Evolutionary conservation across 2,797 vertebrate genomes (phyloP).

Genomic region (Xiphorhynchus erythropygius): DNA sequence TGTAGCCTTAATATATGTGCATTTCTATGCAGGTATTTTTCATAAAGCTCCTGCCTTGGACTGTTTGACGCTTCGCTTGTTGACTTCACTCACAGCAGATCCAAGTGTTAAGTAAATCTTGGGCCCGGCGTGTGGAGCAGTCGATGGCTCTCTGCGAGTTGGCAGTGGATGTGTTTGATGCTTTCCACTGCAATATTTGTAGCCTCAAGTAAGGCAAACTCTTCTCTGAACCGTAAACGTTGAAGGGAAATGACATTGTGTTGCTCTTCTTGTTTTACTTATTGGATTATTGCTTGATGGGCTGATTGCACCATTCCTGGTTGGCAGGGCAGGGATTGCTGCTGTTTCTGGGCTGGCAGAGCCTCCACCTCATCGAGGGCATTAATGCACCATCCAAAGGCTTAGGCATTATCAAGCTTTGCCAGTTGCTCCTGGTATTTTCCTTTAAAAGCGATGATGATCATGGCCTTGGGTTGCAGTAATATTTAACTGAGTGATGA

Average conservation of each 20-base stretch:
- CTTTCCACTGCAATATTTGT: fast-evolving
- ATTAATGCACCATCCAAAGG: not conserved
- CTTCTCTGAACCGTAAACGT: fast-evolving
- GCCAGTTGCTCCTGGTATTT: not conserved
- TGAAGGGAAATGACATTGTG: not conserved
- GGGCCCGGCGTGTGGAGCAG: not conserved
- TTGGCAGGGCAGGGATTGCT: fast-evolving
- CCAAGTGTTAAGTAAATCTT: fast-evolving
- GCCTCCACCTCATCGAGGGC: not conserved
- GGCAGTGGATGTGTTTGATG: fast-evolving
- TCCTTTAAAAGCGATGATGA: not conserved
- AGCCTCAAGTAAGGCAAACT: not conserved
- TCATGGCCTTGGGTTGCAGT: not conserved
- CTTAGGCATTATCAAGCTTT: not conserved
- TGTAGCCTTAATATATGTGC: conserved; percentile 65
- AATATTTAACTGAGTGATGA: fast-evolving
- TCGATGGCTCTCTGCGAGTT: not conserved
- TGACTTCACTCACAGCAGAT: not conserved
- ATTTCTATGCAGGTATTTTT: conserved; percentile 70
- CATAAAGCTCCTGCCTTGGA: conserved; percentile 25
- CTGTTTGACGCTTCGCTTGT: conserved; percentile 26
- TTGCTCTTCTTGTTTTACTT: not conserved
- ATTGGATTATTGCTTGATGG: not conserved
- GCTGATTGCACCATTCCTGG: fast-evolving
- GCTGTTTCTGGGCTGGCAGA: not conserved